Evolutionary conservation across 2,113 vertebrate genomes (phyloP), one percentile per base, ranked within the genome.

Genomic region (Actenoides lindsayi): DNA sequence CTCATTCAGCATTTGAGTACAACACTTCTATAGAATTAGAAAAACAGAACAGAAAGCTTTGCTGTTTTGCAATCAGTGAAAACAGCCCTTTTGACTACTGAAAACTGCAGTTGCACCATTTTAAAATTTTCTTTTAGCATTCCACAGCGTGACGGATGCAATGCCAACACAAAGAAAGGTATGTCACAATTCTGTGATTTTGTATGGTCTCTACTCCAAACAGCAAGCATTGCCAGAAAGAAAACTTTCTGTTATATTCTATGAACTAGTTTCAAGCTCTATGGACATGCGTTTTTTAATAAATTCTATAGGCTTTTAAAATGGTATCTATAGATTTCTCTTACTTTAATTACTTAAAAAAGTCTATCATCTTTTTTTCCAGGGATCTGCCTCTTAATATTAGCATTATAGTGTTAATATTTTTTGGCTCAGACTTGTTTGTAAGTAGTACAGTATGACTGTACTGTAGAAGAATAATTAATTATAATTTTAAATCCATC

Each of bases 91-190:
- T 46, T 78, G 54, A 87, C 21, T 37, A 33, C 13, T 81, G 6
- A 2, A 60, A 56, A 42, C 30, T 68, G 27, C 35, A 75, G 24
- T 13, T 68, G 39, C 21, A 68, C 33, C 12, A 13, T 83, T 60
- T 59, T 2, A 0, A 31, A 59, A 13, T 60, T 88, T 92, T 91
- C 24, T 74, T 92, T 75, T 46, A 78, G 63, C 42, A 57, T 95
- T 75, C 77, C 77, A 75, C 16, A 64, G 39, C 35, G 44, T 16
- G 62, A 70, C 4, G 82, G 65, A 65, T 76, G 62, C 64, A 79
- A 76, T 65, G 73, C 81, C 73, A 94, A 78, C 51, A 87, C 42
- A 87, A 87, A 87, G 65, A 89, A 75, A 84, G 33, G 60, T 92
- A 35, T 53, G 50, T 51, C 27, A 53, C 27, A 28, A 28, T 53